Percentiles rank a stretch among this genome's conserved stretches.
Conservation (phyloP, 2,797 vertebrate genomes). For the Eulemur albifrons region DNA sequence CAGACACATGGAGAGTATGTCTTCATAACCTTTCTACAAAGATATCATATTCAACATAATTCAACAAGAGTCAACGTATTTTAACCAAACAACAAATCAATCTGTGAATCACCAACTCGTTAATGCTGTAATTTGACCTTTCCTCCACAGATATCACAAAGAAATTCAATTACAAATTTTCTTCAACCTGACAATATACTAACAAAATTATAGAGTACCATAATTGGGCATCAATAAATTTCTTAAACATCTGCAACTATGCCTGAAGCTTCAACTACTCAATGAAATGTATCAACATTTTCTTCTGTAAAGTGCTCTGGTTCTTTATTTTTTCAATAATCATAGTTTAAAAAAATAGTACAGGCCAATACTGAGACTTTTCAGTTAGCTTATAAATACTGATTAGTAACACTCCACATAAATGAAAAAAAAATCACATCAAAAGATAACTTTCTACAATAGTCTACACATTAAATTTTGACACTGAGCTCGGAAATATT, state of each 20-base stretch:
- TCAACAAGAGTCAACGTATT: conserved; percentile 6
- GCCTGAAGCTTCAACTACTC: neutral
- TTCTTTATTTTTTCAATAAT: neutral
- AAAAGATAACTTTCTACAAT: conserved; percentile 17
- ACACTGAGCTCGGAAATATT: conserved; percentile 47
- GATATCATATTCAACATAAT: neutral
- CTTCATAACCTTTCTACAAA: neutral
- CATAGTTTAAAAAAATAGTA: neutral
- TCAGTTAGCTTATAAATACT: neutral
- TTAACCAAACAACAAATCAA: conserved; percentile 33
- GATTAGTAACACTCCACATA: neutral
- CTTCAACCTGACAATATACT: conserved; percentile 24
- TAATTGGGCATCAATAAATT: neutral
- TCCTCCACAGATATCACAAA: neutral
- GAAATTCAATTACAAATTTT: conserved; percentile 33
- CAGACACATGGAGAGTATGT: neutral
- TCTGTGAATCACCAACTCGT: neutral
- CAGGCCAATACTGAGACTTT: neutral
- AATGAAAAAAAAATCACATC: neutral
- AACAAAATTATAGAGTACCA: neutral
- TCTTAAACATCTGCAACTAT: conserved; percentile 16
- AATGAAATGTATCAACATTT: conserved; percentile 18
- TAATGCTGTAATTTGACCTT: neutral
- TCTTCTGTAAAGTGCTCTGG: neutral
- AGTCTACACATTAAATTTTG: conserved; percentile 50